Evolutionary conservation across 2,888 invertebrate species (phyloP), one percentile per base, ranked within the genome.

Genomic region (Perizoma affinitatum): DNA sequence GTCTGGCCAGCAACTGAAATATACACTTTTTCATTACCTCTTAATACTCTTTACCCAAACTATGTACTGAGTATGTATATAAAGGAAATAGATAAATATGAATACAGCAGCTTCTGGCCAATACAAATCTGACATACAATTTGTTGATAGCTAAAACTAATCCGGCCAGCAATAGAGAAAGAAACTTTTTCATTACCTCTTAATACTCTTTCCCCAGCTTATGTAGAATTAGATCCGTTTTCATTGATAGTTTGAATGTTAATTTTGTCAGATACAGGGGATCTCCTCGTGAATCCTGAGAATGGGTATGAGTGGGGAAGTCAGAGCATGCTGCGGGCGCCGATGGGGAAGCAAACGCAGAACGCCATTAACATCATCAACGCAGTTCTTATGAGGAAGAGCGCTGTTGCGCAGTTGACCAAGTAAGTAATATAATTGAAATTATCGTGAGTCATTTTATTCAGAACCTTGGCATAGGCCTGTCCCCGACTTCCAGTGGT

Each of bases 331-430:
- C 78, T 81, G 2, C 80, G 85, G 1, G 71, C 77, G 0, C 80
- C 80, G 0, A 64, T 77, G 6, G 86, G 88, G 22, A 86, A 82
- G 61, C 81, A 83, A 34, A 77, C 90, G 35, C 91, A 92, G 69
- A 95, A 95, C 72, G 94, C 95, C 44, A 95, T 95, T 80, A 95
- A 95, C 80, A 95, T 95, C 61, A 93, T 95, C 75, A 95, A 95
- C 75, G 95, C 94, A 67, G 95, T 94, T 33, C 84, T 94, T n/a
- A 91, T 94, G 85, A 86, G 94, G 70, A 94, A 94, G 78, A 94
- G 94, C 64, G 93, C 94, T 8, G 84, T 94, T 4, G 93, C 94
- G 0, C 94, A 94, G 67, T 87, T 94, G 5, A 94, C 95, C 42
- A 94, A 94, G 94, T 94, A 85, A 76, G 83, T 75, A 36, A 33